phyloP scores from a whole-genome alignment of 2,797 vertebrate genomes.

The Chloroceryle inda region DNA sequence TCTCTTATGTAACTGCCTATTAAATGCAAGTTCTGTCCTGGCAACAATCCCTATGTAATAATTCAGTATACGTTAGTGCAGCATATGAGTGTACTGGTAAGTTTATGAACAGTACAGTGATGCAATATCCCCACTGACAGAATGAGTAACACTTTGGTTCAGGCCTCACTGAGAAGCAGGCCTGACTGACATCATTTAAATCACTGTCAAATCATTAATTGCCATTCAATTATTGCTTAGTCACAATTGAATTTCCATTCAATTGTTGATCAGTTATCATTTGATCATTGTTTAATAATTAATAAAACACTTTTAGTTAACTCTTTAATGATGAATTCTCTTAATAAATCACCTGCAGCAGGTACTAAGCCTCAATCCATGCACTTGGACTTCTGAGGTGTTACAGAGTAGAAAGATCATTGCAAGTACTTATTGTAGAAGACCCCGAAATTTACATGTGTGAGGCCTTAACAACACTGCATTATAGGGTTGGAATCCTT shows the following conservation, averaged over 20 bases:
- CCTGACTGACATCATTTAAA: not conserved
- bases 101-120: not conserved
- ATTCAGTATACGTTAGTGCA: not conserved
- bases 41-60: not conserved
- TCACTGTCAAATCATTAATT: not conserved
- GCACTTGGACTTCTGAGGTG: not conserved
- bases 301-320: not conserved
- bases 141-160: not conserved
- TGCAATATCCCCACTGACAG: not conserved
- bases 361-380: not conserved
- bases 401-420: not conserved
- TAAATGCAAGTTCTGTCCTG: not conserved
- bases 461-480: not conserved
- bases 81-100: fast-evolving
- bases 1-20: not conserved
- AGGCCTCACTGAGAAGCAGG: fast-evolving
- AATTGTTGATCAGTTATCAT: not conserved
- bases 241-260: not conserved
- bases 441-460: not conserved
- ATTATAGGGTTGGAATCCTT: not conserved
- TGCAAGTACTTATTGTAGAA: not conserved
- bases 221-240: not conserved
- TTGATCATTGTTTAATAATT: not conserved
- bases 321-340: not conserved
- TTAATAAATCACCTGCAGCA: not conserved